phyloP scores from a whole-genome alignment of 2,113 vertebrate species.

The Oriolus oriolus region DNA sequence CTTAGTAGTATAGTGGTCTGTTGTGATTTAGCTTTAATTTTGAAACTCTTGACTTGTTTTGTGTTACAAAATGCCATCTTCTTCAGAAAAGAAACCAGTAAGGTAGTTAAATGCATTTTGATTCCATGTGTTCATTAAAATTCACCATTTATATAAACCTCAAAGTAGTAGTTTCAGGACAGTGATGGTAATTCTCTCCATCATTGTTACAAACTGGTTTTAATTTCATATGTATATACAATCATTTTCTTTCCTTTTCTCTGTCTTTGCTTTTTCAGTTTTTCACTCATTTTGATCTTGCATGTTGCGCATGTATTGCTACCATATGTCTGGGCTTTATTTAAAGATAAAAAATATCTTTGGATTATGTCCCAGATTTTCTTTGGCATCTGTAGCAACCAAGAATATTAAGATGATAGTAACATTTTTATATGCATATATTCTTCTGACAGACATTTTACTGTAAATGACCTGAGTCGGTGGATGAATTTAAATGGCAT shows the following conservation, averaged over 20 bases:
- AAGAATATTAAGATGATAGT: not conserved
- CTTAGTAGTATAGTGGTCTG: not conserved
- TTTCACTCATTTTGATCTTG: not conserved
- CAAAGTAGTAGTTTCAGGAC: not conserved
- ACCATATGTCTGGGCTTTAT: slow-evolving; percentile 14
- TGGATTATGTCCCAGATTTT: slow-evolving; percentile 12
- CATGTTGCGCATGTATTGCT: rapidly evolving
- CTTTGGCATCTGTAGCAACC: slow-evolving; percentile 2
- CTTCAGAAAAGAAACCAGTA: not conserved
- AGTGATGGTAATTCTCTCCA: not conserved
- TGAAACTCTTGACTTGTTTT: not conserved
- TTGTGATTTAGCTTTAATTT: not conserved
- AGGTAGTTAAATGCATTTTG: not conserved
- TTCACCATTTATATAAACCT: not conserved
- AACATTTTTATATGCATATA: not conserved
- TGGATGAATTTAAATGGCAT: not conserved
- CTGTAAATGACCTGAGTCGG: not conserved
- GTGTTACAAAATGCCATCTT: not conserved
- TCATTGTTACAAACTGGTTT: not conserved
- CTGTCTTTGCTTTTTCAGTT: not conserved
- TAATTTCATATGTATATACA: not conserved
- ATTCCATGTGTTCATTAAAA: not conserved
- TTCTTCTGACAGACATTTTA: not conserved
- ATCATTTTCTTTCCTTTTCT: not conserved
- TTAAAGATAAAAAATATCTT: slow-evolving; percentile 11